These are phyloP conservation scores for Eurytoma adleriae DNA, from an alignment of 2,888 invertebrate genomes.

Conservation along the genomic window DNA sequence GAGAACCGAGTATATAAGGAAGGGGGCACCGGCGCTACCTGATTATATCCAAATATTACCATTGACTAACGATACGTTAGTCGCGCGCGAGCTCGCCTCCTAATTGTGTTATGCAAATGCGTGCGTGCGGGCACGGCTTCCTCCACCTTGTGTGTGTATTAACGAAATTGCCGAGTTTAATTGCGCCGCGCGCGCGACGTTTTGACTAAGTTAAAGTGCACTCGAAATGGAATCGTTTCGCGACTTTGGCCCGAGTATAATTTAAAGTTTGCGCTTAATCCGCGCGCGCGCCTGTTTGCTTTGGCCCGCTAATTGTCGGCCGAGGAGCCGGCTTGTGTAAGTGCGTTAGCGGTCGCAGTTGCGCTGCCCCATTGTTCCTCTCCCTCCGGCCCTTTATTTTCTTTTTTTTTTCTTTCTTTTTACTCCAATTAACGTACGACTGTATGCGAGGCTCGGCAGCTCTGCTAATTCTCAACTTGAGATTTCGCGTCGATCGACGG, in stretches of 20 bases:
- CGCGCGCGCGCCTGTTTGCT: slow-evolving; percentile 36
- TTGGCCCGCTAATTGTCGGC: slow-evolving; percentile 37
- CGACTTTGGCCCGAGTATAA: slow-evolving; percentile 15
- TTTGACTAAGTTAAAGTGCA: slow-evolving; percentile 41
- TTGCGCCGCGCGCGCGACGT: slow-evolving; percentile 32
- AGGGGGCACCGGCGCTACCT: slow-evolving; percentile 1
- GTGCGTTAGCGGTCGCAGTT: not conserved
- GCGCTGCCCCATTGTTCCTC: too few relatives aligned
- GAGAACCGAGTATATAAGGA: not conserved
- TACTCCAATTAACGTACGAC: too few relatives aligned
- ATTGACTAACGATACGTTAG: slow-evolving; percentile 49
- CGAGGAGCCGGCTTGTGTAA: not conserved
- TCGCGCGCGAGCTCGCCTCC: not conserved
- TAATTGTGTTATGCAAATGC: slow-evolving; percentile 56
- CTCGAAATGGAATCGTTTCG: slow-evolving; percentile 42
- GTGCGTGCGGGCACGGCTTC: not conserved
- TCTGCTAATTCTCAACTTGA: too few relatives aligned
- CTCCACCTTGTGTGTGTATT: slow-evolving; percentile 34
- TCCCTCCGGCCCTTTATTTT: too few relatives aligned
- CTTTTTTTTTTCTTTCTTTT: too few relatives aligned
- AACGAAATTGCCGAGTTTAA: slow-evolving; percentile 49
- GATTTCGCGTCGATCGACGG: too few relatives aligned
- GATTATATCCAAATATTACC: slow-evolving; percentile 56
- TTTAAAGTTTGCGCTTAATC: slow-evolving; percentile 46
- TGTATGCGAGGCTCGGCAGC: too few relatives aligned